Evolutionary conservation across 2,888 invertebrate species (phyloP).

Genomic region (Coenonympha glycerion): DNA sequence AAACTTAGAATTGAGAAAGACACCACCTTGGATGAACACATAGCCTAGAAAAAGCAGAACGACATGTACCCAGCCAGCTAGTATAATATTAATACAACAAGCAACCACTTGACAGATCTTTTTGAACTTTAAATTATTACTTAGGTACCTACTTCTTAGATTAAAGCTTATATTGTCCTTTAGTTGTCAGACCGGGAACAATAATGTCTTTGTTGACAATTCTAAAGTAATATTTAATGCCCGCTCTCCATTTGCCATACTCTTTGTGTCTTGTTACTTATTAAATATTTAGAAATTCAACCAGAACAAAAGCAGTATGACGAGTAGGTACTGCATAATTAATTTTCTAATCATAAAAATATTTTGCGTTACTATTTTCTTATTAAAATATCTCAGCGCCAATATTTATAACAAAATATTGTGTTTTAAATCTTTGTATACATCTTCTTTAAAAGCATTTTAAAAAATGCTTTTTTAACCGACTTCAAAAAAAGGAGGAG

Average conservation of each 20-base stretch:
- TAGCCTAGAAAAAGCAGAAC: too few species aligned
- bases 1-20: too few species aligned
- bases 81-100: too few species aligned
- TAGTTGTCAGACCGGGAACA: not conserved
- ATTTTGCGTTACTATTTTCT: not conserved
- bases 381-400: not conserved
- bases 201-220: conserved; percentile 6
- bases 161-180: not conserved
- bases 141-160: not conserved
- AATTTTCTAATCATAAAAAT: conserved; percentile 7
- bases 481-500: too few species aligned
- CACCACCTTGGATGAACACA: too few species aligned
- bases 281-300: conserved; percentile 8
- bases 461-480: too few species aligned
- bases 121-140: too few species aligned
- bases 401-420: too few species aligned
- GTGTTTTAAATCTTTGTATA: too few species aligned
- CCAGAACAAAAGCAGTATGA: conserved; percentile 7
- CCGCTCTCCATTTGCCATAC: conserved; percentile 2
- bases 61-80: too few species aligned
- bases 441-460: too few species aligned
- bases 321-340: not conserved
- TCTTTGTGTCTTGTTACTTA: not conserved
- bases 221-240: conserved; percentile 8
- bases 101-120: too few species aligned